Evolutionary conservation across 2,113 vertebrate genomes (phyloP), one percentile per base, ranked within the genome.

Genomic region (Laticauda colubrina): DNA sequence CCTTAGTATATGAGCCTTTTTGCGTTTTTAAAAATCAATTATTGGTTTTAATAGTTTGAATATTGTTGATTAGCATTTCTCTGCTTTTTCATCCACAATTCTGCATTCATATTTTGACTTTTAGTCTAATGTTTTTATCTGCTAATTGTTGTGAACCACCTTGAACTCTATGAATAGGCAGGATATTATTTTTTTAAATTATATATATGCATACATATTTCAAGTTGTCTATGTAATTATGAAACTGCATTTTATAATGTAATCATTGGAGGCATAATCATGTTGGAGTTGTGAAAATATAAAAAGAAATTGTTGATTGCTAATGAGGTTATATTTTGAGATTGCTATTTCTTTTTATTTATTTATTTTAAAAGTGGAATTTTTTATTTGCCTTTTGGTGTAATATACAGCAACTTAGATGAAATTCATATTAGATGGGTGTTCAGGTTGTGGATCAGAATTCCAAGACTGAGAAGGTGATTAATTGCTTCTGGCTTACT

Each of bases 201-300:
- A 81, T 43, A 7, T 81, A 81, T 81, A 81, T 81, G 26, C 51
- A 34, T 88, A 88, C 45, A 55, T 54, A 88, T 88, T 88, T 88
- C 48, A 54, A 51, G 34, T 55, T 56, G 53, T 6, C 69, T 85
- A 34, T 45, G 34, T 18, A 91, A 85, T 56, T 85, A 51, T 43
- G 34, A 55, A 56, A 57, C 53, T 85, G 75, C 23, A 29, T 85
- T 85, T 57, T 91, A 85, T 57, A 91, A 85, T 86, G 54, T 57
- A 91, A 91, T 85, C 90, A 91, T 91, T 81, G 45, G 48, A 91
- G 69, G 24, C 55, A 91, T 85, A 45, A 85, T 91, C 54, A 91
- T 20, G 53, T 54, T 45, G 75, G 43, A 56, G 14, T 56, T 85
- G 39, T 85, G 34, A 86, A 56, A 26, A 86, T 85, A 55, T 85